These are phyloP conservation scores for Peucedramus taeniatus DNA, from an alignment of 2,113 vertebrate genomes.

Conservation along the genomic window DNA sequence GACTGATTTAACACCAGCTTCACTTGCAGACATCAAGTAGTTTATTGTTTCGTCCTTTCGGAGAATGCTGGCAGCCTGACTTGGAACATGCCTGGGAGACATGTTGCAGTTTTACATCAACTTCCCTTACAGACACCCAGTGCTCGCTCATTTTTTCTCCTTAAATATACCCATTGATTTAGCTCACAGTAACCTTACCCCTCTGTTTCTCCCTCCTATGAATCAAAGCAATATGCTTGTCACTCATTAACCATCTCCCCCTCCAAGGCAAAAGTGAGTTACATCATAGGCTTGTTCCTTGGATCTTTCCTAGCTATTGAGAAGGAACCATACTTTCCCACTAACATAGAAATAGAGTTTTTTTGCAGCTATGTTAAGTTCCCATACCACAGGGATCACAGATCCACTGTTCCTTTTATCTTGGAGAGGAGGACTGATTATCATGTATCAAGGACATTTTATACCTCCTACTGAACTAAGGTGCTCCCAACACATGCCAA, in stretches of 20 bases:
- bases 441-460: neutral
- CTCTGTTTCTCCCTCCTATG: neutral
- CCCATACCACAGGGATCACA: neutral
- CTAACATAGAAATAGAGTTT: neutral
- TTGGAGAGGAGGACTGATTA: neutral
- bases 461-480: neutral
- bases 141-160: neutral
- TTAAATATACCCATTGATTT: constrained; percentile 49
- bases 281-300: neutral
- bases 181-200: neutral
- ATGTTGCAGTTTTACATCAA: constrained; percentile 21
- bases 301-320: neutral
- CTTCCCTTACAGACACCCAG: constrained; percentile 8
- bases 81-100: constrained; percentile 41
- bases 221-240: neutral
- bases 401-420: neutral
- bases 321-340: neutral
- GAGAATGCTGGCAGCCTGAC: neutral
- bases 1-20: constrained; percentile 62
- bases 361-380: neutral
- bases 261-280: neutral
- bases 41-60: constrained; percentile 45
- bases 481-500: neutral
- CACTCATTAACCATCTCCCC: neutral
- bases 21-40: constrained; percentile 52